phyloP scores from a whole-genome alignment of 1,140 invertebrate genomes.

The Ceratosolen fusciceps region DNA sequence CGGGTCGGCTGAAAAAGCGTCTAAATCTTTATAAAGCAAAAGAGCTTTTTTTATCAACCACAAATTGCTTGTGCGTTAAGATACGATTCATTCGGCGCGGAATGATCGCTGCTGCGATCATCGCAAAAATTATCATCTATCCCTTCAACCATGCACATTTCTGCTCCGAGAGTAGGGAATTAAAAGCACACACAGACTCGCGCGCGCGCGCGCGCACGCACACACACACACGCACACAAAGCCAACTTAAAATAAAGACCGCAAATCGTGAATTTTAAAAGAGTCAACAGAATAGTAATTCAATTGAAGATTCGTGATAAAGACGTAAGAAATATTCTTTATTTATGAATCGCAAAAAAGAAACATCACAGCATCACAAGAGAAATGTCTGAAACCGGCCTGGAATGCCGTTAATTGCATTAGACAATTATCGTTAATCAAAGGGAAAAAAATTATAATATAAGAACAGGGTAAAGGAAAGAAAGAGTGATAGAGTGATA shows the following conservation, averaged over 20 bases:
- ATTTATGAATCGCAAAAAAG: constrained; percentile 27
- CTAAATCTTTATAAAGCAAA: constrained; percentile 11
- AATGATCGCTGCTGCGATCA: constrained; percentile 21
- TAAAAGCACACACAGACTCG: background rate
- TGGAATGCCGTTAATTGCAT: background rate
- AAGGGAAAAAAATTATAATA: background rate
- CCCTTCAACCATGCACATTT: background rate
- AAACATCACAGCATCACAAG: constrained; percentile 29
- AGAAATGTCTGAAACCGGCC: constrained; percentile 27
- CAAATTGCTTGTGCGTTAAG: constrained; percentile 37
- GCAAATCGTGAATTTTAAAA: constrained; percentile 3
- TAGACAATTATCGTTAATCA: no score
- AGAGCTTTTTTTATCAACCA: constrained; percentile 26
- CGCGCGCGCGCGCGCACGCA: no score
- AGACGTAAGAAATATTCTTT: constrained; percentile 31
- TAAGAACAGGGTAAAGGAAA: background rate
- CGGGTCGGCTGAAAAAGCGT: constrained; percentile 6
- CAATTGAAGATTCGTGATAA: constrained; percentile 40
- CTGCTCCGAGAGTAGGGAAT: constrained; percentile 9
- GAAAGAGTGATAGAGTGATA: no score
- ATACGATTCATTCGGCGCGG: constrained; percentile 17
- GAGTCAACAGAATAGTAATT: constrained; percentile 28
- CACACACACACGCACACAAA: no score
- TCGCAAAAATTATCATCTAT: constrained; percentile 5
- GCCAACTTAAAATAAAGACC: background rate